These are phyloP conservation scores for Conger conger DNA, from an alignment of 2,113 vertebrate genomes.

Conservation along the genomic window DNA sequence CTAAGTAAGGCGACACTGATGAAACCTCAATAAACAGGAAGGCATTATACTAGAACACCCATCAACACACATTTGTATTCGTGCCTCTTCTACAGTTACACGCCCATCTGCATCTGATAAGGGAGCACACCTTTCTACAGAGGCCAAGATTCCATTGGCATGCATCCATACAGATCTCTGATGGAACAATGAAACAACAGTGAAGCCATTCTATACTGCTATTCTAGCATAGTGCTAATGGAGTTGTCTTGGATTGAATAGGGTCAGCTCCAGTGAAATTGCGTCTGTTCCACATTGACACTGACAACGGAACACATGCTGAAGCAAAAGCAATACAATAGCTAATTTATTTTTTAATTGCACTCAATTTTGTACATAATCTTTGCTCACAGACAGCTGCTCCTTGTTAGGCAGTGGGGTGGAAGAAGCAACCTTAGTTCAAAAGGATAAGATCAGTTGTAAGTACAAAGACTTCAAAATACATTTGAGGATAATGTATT, in stretches of 20 bases:
- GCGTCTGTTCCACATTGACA: not conserved
- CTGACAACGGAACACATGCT: not conserved
- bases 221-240: not conserved
- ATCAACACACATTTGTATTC: not conserved
- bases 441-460: not conserved
- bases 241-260: not conserved
- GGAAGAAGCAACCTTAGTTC: not conserved
- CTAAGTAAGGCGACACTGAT: not conserved
- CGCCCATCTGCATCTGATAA: not conserved
- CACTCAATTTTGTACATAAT: not conserved
- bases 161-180: not conserved
- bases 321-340: not conserved
- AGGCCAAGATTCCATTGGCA: slow-evolving; percentile 7
- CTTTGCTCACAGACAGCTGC: not conserved
- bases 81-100: not conserved
- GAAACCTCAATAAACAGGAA: not conserved
- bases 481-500: not conserved
- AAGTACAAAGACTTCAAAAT: not conserved
- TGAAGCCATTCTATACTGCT: not conserved
- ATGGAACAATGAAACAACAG: not conserved
- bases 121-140: not conserved
- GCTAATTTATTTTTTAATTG: not conserved
- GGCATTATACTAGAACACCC: not conserved
- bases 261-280: not conserved
- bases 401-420: not conserved